These are phyloP conservation scores for Nesometra sesokonis DNA, from an alignment of 35 echinoderm and acorn worm genomes.

Conservation along the genomic window DNA sequence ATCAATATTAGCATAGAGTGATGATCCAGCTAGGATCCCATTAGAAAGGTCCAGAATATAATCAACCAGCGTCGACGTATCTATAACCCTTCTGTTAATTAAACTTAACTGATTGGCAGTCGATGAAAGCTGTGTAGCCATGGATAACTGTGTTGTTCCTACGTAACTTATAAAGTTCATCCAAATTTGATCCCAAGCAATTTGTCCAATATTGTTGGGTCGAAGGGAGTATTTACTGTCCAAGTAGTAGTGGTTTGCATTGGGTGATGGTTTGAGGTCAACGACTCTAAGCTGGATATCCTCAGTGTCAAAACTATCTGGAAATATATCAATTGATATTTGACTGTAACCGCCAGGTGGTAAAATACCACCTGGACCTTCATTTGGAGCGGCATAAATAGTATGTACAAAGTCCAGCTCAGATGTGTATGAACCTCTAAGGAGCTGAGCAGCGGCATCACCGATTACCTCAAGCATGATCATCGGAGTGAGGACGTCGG, in stretches of 20 bases:
- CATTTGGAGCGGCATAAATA: background rate
- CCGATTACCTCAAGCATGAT: background rate
- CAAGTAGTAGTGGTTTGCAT: background rate
- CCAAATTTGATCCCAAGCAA: constrained; percentile 11
- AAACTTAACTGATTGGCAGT: constrained; percentile 18
- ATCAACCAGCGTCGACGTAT: background rate
- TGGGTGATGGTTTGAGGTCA: background rate
- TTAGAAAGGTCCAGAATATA: background rate
- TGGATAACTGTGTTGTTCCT: background rate
- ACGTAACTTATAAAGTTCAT: background rate
- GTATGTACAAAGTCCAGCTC: background rate
- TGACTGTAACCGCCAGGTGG: background rate
- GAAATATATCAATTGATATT: background rate
- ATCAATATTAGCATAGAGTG: background rate
- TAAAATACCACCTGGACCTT: background rate
- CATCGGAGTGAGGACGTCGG: constrained; percentile 11
- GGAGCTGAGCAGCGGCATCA: background rate
- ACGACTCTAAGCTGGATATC: background rate
- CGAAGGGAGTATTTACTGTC: background rate
- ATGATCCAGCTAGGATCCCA: background rate
- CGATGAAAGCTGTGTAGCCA: background rate
- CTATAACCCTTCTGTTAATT: background rate
- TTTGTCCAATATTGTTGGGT: background rate
- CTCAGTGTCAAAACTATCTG: background rate
- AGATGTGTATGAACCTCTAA: background rate